Base-by-base conservation (phyloP, 2,888 invertebrate genomes). In the Aethes cnicana region DNA sequence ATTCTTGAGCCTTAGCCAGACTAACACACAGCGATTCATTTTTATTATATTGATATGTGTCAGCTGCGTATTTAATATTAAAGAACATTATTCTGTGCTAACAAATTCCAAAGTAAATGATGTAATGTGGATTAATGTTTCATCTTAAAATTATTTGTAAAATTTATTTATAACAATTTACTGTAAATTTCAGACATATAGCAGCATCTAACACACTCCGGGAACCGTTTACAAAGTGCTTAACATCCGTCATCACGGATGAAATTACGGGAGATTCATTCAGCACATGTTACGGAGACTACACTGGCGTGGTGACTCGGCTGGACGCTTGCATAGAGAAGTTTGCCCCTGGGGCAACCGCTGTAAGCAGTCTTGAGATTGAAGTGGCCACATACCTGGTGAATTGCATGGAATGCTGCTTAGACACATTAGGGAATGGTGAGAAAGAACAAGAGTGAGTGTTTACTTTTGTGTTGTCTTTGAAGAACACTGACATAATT, bases 311-410 rank as follows among this genome's bases (percentile, higher is more conserved):
- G 1, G 68, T 84, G 1, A 59, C 68, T 1, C 82, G 74, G 57
- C 37, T 85, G 2, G 67, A 68, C 0, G 62, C 63, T 0, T 82
- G 84, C 48, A 73, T 78, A 14, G 88, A 86, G 37, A 88, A 86
- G 60, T 83, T 87, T 21, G 73, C 74, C 0, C 57, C 78, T 0
- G 86, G 87, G 0, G 62, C 66, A 1, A 47, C 48, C 0, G 81
- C 84, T 1, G 37, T 86, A 1, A 69, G 66, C 44, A 25, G 43
- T 0, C 55, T 77, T 1, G 75, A 78, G 28, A 20, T 66, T 1
- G 5, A 50, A 3, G 56, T 86, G 1, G 68, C 62, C 0, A 53
- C 16, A 1, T 83, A 77, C 37, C 62, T 85, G 9, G 62, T 50
- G 1, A 12, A 53, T 3, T 73, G 79, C 43, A 60, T 87, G 44